phyloP scores from a whole-genome alignment of 2,113 vertebrate species.

The Alosa alosa region DNA sequence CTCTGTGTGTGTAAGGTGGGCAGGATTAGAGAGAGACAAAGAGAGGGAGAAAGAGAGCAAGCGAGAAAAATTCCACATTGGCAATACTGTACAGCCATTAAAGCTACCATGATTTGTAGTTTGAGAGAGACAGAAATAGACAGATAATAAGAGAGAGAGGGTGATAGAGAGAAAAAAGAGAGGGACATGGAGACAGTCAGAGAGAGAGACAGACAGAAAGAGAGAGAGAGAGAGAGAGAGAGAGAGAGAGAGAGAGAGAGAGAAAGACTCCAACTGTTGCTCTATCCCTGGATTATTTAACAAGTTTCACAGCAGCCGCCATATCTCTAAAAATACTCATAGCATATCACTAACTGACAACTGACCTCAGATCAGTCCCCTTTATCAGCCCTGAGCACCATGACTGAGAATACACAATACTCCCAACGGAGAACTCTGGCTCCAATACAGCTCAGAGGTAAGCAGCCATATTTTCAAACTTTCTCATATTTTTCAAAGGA shows the following conservation, averaged over 20 bases:
- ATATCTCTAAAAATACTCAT: neutral
- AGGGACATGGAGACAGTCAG: neutral
- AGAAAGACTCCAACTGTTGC: neutral
- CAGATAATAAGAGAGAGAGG: neutral
- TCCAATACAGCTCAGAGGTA: neutral
- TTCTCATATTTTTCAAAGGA: neutral
- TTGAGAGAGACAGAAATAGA: neutral
- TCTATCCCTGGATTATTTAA: conserved; percentile 1
- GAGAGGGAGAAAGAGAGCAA: neutral
- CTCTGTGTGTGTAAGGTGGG: neutral
- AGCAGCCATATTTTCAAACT: no score
- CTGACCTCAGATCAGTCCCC: neutral
- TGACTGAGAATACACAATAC: neutral
- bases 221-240: neutral
- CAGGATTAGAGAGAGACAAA: neutral
- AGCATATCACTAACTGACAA: neutral
- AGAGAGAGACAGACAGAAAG: neutral
- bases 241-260: neutral
- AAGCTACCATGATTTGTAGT: neutral
- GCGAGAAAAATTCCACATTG: neutral
- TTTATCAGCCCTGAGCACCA: neutral
- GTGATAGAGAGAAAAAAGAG: neutral
- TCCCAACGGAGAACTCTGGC: neutral
- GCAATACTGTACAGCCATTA: neutral
- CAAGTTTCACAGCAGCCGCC: neutral